Evolutionary conservation across 2,888 invertebrate genomes (phyloP).

Genomic region (Hoplodrina blanda): DNA sequence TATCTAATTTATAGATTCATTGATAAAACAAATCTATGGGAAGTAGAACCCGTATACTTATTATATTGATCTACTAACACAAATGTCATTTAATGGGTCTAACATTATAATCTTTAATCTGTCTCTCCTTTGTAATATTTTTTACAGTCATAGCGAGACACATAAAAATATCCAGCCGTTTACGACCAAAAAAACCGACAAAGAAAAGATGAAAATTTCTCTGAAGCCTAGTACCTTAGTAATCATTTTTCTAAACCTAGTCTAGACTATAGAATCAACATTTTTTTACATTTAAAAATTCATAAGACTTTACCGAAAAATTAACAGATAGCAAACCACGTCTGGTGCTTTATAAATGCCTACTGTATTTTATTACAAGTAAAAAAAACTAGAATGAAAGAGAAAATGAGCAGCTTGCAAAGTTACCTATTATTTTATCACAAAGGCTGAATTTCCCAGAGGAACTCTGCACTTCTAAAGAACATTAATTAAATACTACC

Average conservation of each 20-base stretch:
- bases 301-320: conserved; percentile 33
- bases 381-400: conserved; percentile 5
- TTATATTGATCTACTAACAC: too few species aligned
- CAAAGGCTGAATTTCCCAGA: conserved; percentile 41
- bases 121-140: neutral
- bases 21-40: too few species aligned
- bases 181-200: neutral
- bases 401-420: neutral
- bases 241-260: conserved; percentile 26
- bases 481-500: conserved; percentile 16
- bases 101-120: too few species aligned
- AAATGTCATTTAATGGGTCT: too few species aligned
- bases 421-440: conserved; percentile 25
- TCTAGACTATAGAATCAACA: conserved; percentile 40
- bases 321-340: conserved; percentile 25
- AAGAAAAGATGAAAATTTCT: conserved; percentile 18
- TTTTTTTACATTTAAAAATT: conserved; percentile 40
- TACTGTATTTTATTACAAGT: conserved; percentile 8
- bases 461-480: conserved; percentile 25
- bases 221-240: conserved; percentile 4
- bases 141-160: neutral
- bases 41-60: too few species aligned
- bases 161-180: neutral
- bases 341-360: conserved; percentile 24
- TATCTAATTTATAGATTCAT: too few species aligned